phyloP scores from a whole-genome alignment of 2,888 invertebrate species.

The Lordiphosa fenestrarum region DNA sequence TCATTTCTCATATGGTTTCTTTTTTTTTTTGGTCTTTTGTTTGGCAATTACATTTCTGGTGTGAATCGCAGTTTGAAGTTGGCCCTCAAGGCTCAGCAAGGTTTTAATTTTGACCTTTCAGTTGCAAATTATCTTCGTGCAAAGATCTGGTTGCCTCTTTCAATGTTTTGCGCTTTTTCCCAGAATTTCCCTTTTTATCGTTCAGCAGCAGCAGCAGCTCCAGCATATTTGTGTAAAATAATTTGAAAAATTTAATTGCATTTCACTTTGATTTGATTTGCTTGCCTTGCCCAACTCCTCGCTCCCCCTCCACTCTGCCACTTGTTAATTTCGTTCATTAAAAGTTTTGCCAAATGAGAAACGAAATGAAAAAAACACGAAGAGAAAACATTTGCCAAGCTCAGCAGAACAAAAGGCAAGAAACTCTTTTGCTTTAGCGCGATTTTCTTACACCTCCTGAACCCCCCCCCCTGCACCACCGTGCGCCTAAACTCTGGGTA shows the following conservation, averaged over 20 bases:
- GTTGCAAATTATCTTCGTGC: too few species aligned
- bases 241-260: constrained; percentile 44
- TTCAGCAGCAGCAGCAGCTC: constrained; percentile 7
- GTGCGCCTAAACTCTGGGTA: background rate
- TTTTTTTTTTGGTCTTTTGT: too few species aligned
- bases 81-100: too few species aligned
- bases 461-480: background rate
- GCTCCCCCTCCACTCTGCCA: constrained; percentile 1
- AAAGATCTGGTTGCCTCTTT: too few species aligned
- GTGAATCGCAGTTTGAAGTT: too few species aligned
- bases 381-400: constrained; percentile 3
- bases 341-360: constrained; percentile 37
- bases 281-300: constrained; percentile 8
- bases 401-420: background rate
- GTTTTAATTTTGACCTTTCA: too few species aligned
- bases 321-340: constrained; percentile 44
- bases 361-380: constrained; percentile 17
- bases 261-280: constrained; percentile 39
- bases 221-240: constrained; percentile 25
- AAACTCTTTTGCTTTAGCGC: constrained; percentile 15
- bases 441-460: constrained; percentile 15
- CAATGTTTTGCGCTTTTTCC: too few species aligned
- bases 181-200: background rate
- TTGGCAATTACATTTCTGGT: too few species aligned
- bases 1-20: too few species aligned